phyloP scores from a whole-genome alignment of 2,888 invertebrate genomes.

The Drosophila peninsularis region DNA sequence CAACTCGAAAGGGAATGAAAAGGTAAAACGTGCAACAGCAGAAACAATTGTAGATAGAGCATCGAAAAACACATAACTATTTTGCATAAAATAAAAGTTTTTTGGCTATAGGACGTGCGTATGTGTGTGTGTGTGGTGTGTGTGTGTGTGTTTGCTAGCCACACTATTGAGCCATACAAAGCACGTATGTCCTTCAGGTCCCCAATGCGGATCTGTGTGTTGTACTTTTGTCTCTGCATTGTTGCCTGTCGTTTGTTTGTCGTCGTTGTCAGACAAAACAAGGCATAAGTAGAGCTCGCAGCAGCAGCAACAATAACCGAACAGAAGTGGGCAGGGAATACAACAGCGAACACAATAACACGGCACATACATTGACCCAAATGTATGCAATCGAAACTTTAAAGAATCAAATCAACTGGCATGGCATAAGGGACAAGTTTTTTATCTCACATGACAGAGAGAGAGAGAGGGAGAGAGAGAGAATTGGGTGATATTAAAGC shows the following conservation, averaged over 20 bases:
- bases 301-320: constrained; percentile 10
- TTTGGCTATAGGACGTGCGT: constrained; percentile 29
- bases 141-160: constrained; percentile 9
- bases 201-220: constrained; percentile 26
- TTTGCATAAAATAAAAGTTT: constrained; percentile 77
- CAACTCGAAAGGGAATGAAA: constrained; percentile 14
- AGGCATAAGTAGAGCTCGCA: constrained; percentile 12
- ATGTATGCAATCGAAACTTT: constrained; percentile 69
- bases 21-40: constrained; percentile 55
- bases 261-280: constrained; percentile 47
- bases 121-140: neutral
- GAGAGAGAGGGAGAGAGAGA: neutral
- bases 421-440: constrained; percentile 36
- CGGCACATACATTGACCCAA: constrained; percentile 65
- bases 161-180: constrained; percentile 70
- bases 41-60: constrained; percentile 40
- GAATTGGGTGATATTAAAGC: constrained; percentile 45
- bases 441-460: constrained; percentile 18
- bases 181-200: constrained; percentile 63
- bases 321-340: constrained; percentile 9
- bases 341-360: constrained; percentile 44
- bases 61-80: constrained; percentile 70
- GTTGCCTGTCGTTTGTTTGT: constrained; percentile 64
- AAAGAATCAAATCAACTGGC: constrained; percentile 58
- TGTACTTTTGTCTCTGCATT: constrained; percentile 57